phyloP scores from a whole-genome alignment of 2,113 vertebrate species.

The Eclectus roratus region DNA sequence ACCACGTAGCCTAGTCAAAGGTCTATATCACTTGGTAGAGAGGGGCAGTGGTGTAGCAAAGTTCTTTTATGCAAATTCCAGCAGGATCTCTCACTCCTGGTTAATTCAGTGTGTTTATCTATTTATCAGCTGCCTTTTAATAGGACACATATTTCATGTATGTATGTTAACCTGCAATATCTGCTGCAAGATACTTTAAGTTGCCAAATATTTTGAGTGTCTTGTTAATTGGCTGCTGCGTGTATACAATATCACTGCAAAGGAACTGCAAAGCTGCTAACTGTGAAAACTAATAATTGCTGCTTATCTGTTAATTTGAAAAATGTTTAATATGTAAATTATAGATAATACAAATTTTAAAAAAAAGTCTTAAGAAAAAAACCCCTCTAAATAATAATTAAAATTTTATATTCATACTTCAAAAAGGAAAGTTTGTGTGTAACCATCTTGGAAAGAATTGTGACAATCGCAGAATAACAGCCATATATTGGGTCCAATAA shows the following conservation, averaged over 20 bases:
- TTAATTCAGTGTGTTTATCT: not conserved
- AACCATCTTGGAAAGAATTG: not conserved
- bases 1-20: not conserved
- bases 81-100: not conserved
- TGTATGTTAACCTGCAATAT: not conserved
- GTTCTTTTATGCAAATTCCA: not conserved
- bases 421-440: not conserved
- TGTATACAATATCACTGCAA: not conserved
- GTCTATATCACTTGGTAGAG: not conserved
- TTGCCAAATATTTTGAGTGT: not conserved
- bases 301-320: not conserved
- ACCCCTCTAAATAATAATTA: not conserved
- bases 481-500: not conserved
- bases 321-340: not conserved
- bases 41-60: rapidly evolving
- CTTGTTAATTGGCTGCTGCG: not conserved
- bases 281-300: not conserved
- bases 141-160: not conserved
- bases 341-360: not conserved
- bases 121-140: not conserved
- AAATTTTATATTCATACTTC: not conserved
- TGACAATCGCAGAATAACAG: not conserved
- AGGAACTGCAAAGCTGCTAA: not conserved
- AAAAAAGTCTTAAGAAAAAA: not conserved
- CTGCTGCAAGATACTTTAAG: not conserved